These are phyloP conservation scores for Chrysogorgia sp. DNA, from an alignment of 92 coral and sea anemone species.

Conservation along the genomic window DNA sequence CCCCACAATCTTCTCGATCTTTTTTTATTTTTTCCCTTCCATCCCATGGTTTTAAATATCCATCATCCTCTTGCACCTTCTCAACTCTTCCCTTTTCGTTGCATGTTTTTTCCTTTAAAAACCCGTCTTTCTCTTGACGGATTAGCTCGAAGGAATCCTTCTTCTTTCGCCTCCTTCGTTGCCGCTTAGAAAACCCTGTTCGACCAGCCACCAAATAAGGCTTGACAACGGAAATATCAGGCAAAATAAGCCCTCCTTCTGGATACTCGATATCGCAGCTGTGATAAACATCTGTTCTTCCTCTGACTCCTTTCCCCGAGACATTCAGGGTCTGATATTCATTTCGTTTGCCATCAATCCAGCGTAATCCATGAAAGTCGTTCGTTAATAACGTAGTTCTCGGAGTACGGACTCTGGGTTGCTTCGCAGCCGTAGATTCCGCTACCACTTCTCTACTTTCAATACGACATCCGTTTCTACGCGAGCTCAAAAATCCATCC, in stretches of 20 bases:
- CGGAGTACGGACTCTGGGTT: background rate
- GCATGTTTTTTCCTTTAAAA: background rate
- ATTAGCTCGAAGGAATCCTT: background rate
- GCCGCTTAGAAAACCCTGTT: background rate
- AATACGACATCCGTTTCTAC: conserved; percentile 15
- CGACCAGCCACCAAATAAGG: conserved; percentile 11
- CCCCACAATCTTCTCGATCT: background rate
- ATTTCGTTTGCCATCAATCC: conserved; percentile 10
- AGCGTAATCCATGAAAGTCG: conserved; percentile 26
- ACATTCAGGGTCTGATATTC: conserved; percentile 11
- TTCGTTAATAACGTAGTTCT: conserved; percentile 10
- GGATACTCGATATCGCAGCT: background rate
- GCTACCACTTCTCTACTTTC: background rate
- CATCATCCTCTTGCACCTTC: too few species aligned
- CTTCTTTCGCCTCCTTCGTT: background rate
- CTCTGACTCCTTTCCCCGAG: conserved; percentile 18
- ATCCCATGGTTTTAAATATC: background rate
- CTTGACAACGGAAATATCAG: background rate
- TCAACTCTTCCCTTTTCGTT: background rate
- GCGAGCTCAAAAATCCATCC: background rate
- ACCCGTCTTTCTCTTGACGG: background rate
- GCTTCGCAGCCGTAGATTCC: background rate
- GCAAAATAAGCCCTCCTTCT: conserved; percentile 14
- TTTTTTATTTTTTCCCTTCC: background rate
- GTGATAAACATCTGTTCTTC: background rate